Base-by-base conservation (phyloP, 1,140 invertebrate species). In the Psilanteris sp. region DNA sequence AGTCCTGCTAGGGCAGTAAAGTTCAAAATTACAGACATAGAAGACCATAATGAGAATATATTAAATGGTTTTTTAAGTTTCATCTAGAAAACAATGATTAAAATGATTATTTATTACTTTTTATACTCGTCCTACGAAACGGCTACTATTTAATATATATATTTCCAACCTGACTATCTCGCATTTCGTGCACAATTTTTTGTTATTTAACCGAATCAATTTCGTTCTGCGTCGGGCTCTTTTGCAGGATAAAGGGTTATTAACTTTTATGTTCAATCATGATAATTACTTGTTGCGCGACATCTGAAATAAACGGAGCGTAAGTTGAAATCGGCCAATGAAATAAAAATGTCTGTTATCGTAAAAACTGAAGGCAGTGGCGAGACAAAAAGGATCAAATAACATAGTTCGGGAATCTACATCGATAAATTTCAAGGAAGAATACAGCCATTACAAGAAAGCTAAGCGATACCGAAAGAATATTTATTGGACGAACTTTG, bases 401-500 rank as follows among this genome's bases (percentile, higher is more conserved):
- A 61, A 61, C 54, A 9, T 9, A 36, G 27, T 44, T 61, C 18
- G 44, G 8, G n/a, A 36, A 70, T 70, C 29, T 39, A 32, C 50
- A 29, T 50, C 50, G 20, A 57, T 57, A 64, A 64, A 44, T 50
- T 66, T 18, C 1, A 43, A 8, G 22, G 22, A 54, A 50, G 26
- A 64, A 61, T 54, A 34, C 34, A 41, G 37, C 57, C 52, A 64
- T 76, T 76, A 70, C 57, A 13, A 13, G 46, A 57, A 57, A 61
- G 52, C 37, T 52, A 64, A 71, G 46, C 32, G 59, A 70, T 70
- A 52, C 57, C 59, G 43, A 68, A 62, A 54, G 22, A 54, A 29
- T 59, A 59, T 67, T 67, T 67, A 67, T 67, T 39, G 50, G 9
- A 57, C 50, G 39, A 67, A 55, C 50, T 67, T 55, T 48, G 62